These are phyloP conservation scores for Hycleus cichorii DNA, from an alignment of 1,140 invertebrate species.

Conservation along the genomic window DNA sequence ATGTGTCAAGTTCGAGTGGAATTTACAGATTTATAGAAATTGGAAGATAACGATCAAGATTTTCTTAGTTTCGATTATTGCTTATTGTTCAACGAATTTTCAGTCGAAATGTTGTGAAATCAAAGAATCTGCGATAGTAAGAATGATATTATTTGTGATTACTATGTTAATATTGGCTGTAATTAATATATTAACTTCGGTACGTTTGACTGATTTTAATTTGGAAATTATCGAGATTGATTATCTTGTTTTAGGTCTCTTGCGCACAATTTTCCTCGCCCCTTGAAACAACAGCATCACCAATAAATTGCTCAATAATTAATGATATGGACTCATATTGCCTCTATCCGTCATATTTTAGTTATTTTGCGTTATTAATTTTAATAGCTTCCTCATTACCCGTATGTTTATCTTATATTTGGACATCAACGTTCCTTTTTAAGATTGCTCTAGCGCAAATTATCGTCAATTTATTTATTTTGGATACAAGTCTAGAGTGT, in stretches of 20 bases:
- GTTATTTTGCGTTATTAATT: constrained; percentile 61
- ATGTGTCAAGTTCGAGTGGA: no score
- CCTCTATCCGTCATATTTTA: constrained; percentile 67
- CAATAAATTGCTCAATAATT: constrained; percentile 26
- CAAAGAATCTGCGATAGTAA: constrained; percentile 47
- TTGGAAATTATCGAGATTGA: background rate
- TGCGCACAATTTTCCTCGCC: constrained; percentile 23
- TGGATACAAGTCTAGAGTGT: constrained; percentile 50
- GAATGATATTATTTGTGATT: constrained; percentile 47
- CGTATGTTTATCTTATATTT: constrained; percentile 63
- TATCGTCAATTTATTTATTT: constrained; percentile 52
- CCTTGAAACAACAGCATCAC: background rate
- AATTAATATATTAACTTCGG: constrained; percentile 52
- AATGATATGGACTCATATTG: constrained; percentile 39
- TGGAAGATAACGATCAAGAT: no score
- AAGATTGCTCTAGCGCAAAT: constrained; percentile 53
- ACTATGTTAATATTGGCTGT: constrained; percentile 50
- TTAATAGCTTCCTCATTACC: constrained; percentile 64
- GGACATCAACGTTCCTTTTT: constrained; percentile 58
- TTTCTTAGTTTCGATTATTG: background rate
- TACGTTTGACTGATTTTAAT: constrained; percentile 35
- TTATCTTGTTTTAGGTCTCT: constrained; percentile 27
- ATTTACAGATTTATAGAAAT: no score
- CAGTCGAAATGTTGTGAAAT: constrained; percentile 45
- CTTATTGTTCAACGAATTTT: constrained; percentile 3